phyloP scores from a whole-genome alignment of 2,888 invertebrate species.

The Helicoverpa assulta region DNA sequence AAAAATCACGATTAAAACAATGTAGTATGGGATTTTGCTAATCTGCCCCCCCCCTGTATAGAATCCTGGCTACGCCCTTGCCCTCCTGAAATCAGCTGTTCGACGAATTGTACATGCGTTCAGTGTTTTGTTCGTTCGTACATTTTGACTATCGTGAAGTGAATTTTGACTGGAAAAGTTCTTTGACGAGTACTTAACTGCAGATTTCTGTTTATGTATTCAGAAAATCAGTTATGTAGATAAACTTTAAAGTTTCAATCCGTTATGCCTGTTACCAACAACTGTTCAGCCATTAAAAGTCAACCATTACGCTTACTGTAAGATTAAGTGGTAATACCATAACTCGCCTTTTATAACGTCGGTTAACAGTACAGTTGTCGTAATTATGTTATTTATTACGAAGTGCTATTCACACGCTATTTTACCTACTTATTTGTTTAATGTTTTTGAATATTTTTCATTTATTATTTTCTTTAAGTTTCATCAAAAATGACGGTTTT shows the following conservation, averaged over 20 bases:
- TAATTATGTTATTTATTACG: constrained; percentile 30
- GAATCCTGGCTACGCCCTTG: too few species aligned
- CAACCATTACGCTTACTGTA: constrained; percentile 45
- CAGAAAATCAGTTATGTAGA: background rate
- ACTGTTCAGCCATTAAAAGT: constrained; percentile 47
- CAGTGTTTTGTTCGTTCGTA: too few species aligned
- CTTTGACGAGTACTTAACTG: too few species aligned
- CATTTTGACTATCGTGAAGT: too few species aligned
- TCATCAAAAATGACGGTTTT: too few species aligned
- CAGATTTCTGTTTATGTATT: too few species aligned
- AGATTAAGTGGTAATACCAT: constrained; percentile 56
- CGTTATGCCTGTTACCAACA: background rate
- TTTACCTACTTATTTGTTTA: background rate
- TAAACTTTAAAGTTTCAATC: background rate
- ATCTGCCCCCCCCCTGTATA: too few species aligned
- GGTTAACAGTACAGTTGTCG: constrained; percentile 50
- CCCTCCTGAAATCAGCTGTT: too few species aligned
- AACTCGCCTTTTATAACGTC: constrained; percentile 53
- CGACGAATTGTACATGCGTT: too few species aligned
- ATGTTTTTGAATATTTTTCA: background rate
- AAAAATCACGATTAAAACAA: too few species aligned
- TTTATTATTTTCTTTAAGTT: background rate
- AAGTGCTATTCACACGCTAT: constrained; percentile 39
- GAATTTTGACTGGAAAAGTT: too few species aligned
- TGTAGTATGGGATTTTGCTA: too few species aligned